Conservation (phyloP, 2,888 invertebrate species). For the Nemoura dubitans region DNA sequence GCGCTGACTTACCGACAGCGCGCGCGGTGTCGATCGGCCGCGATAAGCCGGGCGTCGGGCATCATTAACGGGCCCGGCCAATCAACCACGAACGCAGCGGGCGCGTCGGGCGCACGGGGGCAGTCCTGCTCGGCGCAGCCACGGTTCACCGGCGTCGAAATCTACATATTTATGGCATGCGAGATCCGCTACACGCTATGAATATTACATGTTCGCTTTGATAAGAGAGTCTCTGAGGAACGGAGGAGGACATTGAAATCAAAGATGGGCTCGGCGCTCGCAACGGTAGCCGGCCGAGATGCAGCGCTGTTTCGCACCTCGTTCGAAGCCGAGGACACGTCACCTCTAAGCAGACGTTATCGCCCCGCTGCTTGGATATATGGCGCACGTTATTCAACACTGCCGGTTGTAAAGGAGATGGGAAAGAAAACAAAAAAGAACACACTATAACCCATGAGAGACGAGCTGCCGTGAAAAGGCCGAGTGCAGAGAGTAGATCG, state of each 20-base stretch:
- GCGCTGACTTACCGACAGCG: no score
- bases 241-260: neutral
- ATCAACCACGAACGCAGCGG: neutral
- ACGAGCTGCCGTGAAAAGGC: neutral
- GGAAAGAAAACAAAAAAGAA: neutral
- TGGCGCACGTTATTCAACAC: neutral
- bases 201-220: slow-evolving; percentile 23
- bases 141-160: neutral
- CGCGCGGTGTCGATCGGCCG: no score
- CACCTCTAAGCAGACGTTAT: neutral
- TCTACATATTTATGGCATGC: slow-evolving; percentile 27
- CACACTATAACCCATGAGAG: no score
- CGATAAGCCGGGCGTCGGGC: no score
- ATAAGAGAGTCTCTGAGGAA: slow-evolving; percentile 23
- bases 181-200: slow-evolving; percentile 12
- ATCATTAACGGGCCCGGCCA: neutral
- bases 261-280: neutral
- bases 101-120: neutral
- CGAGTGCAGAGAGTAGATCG: neutral
- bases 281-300: no score
- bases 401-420: neutral
- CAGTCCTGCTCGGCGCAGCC: neutral
- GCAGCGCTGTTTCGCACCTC: neutral
- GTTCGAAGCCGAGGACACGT: neutral
- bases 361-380: neutral